Evolutionary conservation across 2,888 invertebrate genomes (phyloP).

Genomic region (Lasioglossum lativentre): DNA sequence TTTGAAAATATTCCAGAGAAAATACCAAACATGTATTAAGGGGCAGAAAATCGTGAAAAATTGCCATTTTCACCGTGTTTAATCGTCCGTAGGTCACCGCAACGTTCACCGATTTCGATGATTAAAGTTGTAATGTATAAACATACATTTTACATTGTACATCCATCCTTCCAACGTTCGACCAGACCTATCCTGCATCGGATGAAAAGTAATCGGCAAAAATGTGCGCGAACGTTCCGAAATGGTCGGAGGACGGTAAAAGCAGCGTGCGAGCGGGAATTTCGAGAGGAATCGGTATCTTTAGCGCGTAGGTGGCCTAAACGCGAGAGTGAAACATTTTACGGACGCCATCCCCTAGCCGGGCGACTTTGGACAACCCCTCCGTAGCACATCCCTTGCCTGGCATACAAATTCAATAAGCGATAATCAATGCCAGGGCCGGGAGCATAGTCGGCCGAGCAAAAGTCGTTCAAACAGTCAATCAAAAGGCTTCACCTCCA

Average conservation of each 20-base stretch:
- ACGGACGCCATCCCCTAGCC: constrained; percentile 61
- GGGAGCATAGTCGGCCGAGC: constrained; percentile 77
- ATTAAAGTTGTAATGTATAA: no score
- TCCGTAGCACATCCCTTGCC: constrained; percentile 68
- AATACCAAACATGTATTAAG: no score
- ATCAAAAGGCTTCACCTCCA: constrained; percentile 79
- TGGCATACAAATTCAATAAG: constrained; percentile 83
- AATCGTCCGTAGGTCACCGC: no score
- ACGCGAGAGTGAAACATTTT: constrained; percentile 67
- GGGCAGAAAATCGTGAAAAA: no score
- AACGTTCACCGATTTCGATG: no score
- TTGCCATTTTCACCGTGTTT: no score
- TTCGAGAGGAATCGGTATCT: constrained; percentile 40
- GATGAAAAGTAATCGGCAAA: background rate
- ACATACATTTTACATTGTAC: no score
- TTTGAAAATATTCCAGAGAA: no score
- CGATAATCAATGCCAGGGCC: constrained; percentile 83
- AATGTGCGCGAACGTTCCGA: background rate
- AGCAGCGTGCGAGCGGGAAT: constrained; percentile 13
- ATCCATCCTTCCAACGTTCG: background rate
- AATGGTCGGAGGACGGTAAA: background rate
- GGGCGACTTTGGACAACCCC: constrained; percentile 73
- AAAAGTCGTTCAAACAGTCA: constrained; percentile 84
- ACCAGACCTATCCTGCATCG: no score
- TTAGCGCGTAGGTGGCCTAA: constrained; percentile 35